phyloP scores from a whole-genome alignment of 1,140 invertebrate species.

The Drosophila tristis region DNA sequence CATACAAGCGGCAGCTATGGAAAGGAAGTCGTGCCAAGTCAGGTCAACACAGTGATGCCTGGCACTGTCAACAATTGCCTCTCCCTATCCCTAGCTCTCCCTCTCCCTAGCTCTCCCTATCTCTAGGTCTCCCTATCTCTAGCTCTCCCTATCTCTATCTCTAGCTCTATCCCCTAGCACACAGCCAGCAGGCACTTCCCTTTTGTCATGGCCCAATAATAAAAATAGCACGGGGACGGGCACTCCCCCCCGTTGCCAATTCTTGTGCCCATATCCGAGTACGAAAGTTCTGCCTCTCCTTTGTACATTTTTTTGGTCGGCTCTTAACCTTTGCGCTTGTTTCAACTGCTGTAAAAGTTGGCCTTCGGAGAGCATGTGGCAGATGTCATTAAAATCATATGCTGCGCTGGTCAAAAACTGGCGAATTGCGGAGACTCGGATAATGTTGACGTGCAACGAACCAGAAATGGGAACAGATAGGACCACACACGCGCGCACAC shows the following conservation, averaged over 20 bases:
- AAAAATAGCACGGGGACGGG: slow-evolving; percentile 14
- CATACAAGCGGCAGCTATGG: slow-evolving; percentile 35
- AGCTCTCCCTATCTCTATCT: background rate
- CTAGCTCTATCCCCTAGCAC: background rate
- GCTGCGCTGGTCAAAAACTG: slow-evolving; percentile 67
- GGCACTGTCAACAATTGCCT: slow-evolving; percentile 24
- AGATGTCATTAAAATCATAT: slow-evolving; percentile 73
- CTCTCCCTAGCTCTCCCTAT: background rate
- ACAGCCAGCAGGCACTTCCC: slow-evolving; percentile 9
- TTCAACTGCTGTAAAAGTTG: slow-evolving; percentile 16
- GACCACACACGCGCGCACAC: too few species aligned
- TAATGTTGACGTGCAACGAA: slow-evolving; percentile 22
- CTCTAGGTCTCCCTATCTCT: slow-evolving; percentile 10
- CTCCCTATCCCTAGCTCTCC: too few species aligned
- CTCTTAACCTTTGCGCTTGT: slow-evolving; percentile 32
- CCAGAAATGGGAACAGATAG: slow-evolving; percentile 5
- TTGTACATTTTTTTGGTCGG: slow-evolving; percentile 3
- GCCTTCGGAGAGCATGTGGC: slow-evolving; percentile 21
- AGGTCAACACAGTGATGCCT: slow-evolving; percentile 24
- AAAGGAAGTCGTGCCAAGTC: slow-evolving; percentile 46
- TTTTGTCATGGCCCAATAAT: slow-evolving; percentile 43
- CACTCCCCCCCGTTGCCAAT: slow-evolving; percentile 33
- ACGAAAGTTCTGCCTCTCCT: slow-evolving; percentile 10
- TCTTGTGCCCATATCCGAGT: background rate
- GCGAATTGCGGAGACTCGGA: slow-evolving; percentile 9